Evolutionary conservation across 2,113 vertebrate genomes (phyloP), one percentile per base, ranked within the genome.

Genomic region (Mormyrus lacerda): DNA sequence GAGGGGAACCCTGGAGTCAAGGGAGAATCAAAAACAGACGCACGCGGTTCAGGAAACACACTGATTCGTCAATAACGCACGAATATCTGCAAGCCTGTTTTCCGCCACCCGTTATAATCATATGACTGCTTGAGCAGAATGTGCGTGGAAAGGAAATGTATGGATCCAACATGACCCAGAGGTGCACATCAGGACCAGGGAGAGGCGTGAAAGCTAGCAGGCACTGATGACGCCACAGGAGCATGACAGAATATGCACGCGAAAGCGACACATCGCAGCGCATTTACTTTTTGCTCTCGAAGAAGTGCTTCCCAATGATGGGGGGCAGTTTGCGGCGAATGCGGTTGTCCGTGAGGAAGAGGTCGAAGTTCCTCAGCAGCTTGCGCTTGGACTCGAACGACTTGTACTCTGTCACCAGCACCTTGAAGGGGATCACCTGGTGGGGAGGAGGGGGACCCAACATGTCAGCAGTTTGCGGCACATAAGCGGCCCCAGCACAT

Each of bases 251-350:
- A 84, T 4, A 84, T 24, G 39, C 82, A 84, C 2, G 19, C 35
- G 42, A 13, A 39, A 17, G 9, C 27, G 44, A 84, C 82, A 84
- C 44, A 24, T 47, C 19, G 6, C 21, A 2, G 13, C 17, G 19
- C 15, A 15, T 65, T 92, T 94, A 98, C 97, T 95, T 98, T 91
- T 98, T 97, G 42, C 90, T 95, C 85, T 89, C 88, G 85, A 97
- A 98, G 91, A 98, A 98, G 89, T 98, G 96, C 89, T 97, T 98
- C 35, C 97, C 97, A 0, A 98, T 92, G 82, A 97, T 97, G 0
- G 97, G 97, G 0, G 97, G 96, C 90, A 98, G 93, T 39, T 97
- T 94, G 39, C 97, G 95, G 44, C 95, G 95, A 61, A 98, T 92
- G 17, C 97, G 94, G n/a, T 94, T 95, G 35, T 98, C 97, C 0